phyloP scores from a whole-genome alignment of 2,113 vertebrate genomes.

The Drymodes brunneopygia region DNA sequence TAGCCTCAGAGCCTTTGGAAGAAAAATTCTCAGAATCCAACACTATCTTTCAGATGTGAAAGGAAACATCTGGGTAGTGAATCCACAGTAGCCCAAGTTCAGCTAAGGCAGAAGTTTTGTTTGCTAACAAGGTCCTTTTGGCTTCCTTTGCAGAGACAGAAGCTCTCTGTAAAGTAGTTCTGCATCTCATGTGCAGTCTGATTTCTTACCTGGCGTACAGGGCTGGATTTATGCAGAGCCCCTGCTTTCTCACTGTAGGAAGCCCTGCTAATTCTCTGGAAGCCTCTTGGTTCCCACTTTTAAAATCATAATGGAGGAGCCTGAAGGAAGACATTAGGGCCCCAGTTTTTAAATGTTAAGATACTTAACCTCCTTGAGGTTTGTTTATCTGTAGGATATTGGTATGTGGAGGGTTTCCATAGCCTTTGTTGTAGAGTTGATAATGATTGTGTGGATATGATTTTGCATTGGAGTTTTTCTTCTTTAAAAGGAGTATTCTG shows the following conservation, averaged over 20 bases:
- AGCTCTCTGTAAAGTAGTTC: not conserved
- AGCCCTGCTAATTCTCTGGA: not conserved
- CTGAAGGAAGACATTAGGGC: not conserved
- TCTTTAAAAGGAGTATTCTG: not conserved
- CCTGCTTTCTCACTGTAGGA: not conserved
- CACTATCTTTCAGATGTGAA: not conserved
- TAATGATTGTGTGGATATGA: not conserved
- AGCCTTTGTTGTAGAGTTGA: not conserved
- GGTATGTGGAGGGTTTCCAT: not conserved
- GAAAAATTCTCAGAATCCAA: not conserved
- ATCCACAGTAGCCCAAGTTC: not conserved
- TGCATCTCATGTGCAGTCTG: not conserved
- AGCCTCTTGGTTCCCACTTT: not conserved
- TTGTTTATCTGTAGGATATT: not conserved
- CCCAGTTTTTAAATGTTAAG: not conserved
- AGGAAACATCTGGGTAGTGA: not conserved
- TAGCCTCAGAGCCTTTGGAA: not conserved
- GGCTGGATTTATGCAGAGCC: not conserved
- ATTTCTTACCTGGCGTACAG: fast-evolving
- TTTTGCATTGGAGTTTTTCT: not conserved
- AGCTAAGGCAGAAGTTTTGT: not conserved
- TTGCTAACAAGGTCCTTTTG: not conserved
- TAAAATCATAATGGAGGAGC: not conserved
- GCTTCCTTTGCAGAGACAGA: not conserved
- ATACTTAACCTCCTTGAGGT: not conserved